Base-by-base conservation (phyloP, 2,113 vertebrate species). In the Notothenia coriiceps region DNA sequence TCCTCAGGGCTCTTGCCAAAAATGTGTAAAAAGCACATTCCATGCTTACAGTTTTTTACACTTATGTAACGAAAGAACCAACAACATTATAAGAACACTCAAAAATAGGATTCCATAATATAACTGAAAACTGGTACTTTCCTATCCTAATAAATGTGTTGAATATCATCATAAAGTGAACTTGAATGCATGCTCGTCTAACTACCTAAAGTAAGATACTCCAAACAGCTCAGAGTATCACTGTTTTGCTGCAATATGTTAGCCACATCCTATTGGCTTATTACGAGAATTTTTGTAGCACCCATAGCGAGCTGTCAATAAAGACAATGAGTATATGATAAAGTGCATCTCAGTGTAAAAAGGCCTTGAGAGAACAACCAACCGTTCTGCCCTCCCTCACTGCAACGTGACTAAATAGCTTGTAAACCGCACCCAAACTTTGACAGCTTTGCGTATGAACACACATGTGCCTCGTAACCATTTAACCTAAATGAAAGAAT, bases 391-490 rank as follows among this genome's bases (percentile, higher is more conserved):
- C 71, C 86, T 75, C 64, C 59, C 69, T 82, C 56, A 3, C 82
- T 67, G 51, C 73, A 65, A 84, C 55, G 47, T 87, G 77, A 86
- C 85, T 89, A 83, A 92, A 88, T 6, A 60, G 78, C 88, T 88
- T 79, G 84, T 88, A 86, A 91, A 80, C 85, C 86, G 15, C 88
- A 75, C 88, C 91, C 81, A 82, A 60, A 82, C 61, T 44, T 79
- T 83, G 86, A 86, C 85, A 74, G 80, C 73, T 84, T 68, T 22
- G 80, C 51, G 12, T 77, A 79, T 20, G 66, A 91, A 80, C 79
- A 79, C 85, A 82, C 77, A 82, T 67, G 84, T 83, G 69, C 57
- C 84, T 82, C 25, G 12, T 76, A 77, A 90, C 86, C 85, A 86
- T 90, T 87, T 83, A 88, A 74, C 62, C 68, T 46, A 77, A 80